These are phyloP conservation scores for Podarcis cretensis DNA, from an alignment of 2,113 vertebrate species.

Conservation along the genomic window DNA sequence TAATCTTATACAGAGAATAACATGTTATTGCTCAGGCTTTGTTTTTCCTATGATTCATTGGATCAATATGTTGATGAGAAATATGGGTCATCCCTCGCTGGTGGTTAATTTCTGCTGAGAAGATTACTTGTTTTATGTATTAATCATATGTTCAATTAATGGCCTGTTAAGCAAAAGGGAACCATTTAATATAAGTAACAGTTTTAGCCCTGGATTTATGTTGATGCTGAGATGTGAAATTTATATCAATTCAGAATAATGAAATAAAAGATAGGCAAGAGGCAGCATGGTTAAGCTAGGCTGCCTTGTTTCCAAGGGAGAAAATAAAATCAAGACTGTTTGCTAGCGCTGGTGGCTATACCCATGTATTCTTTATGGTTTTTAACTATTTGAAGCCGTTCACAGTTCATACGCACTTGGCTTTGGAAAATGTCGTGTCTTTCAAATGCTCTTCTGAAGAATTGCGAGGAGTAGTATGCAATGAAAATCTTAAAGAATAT, in stretches of 20 bases:
- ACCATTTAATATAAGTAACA: constrained; percentile 49
- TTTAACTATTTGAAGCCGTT: constrained; percentile 60
- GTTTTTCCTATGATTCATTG: constrained; percentile 54
- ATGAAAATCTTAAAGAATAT: background rate
- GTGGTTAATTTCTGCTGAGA: constrained; percentile 37
- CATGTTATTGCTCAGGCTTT: constrained; percentile 56
- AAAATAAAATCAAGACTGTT: constrained; percentile 43
- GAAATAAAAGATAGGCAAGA: constrained; percentile 44
- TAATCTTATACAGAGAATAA: constrained; percentile 56
- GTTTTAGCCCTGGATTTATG: constrained; percentile 35
- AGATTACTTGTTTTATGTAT: constrained; percentile 22
- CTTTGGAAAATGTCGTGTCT: constrained; percentile 50
- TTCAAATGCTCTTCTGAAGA: constrained; percentile 44
- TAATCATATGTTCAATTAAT: constrained; percentile 67
- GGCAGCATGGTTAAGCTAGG: constrained; percentile 39
- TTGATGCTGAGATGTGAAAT: constrained; percentile 48
- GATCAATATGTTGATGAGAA: constrained; percentile 65
- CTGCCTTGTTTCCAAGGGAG: constrained; percentile 18
- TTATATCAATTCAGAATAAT: constrained; percentile 37
- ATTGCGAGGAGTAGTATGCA: constrained; percentile 31
- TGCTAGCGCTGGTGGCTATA: constrained; percentile 42
- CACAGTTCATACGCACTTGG: constrained; percentile 54
- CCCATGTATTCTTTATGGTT: constrained; percentile 1
- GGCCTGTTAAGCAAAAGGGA: constrained; percentile 47
- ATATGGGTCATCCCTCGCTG: constrained; percentile 60